Evolutionary conservation across 2,797 vertebrate genomes (phyloP), one percentile per base, ranked within the genome.

Genomic region (Poeciliopsis infans): DNA sequence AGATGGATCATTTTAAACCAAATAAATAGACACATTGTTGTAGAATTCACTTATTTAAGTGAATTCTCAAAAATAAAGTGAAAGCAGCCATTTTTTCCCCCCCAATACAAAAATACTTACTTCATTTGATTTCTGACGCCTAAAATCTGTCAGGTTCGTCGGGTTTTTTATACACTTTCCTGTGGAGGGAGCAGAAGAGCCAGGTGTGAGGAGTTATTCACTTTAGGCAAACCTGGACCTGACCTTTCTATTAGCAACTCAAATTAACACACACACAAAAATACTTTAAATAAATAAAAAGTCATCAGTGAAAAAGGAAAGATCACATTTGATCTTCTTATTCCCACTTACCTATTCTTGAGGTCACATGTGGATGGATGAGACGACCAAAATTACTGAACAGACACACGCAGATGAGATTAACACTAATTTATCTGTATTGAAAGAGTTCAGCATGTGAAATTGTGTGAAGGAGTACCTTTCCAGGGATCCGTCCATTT

Each of bases 31-130:
- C 20, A 8, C 12, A 2, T 39, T 39, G 7, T 36, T 66, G 18
- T 64, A 20, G 16, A 64, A 18, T 39, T 23, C 7, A 39, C 64
- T 66, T 39, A 23, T 23, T 66, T 1, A 39, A 39, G 20, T 10
- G 23, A n/a, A n/a, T n/a, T n/a, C n/a, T 25, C 25, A 41, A 68
- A 66, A 66, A 66, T 39, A 23, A 20, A 41, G 20, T 20, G 7
- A 6, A n/a, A n/a, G 66, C 10, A 72, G 12, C 20, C 0, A 39
- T 13, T 57, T 7, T 20, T 20, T 5, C 7, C 3, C 3, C 71
- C 41, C 1, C 46, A 39, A 53, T 4, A 41, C 70, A 8, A 5
- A 3, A 78, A 82, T 41, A 92, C 93, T 92, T 86, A 94, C 94
- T 46, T 12, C 2, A 71, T 66, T 81, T 0, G 43, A 75, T 72